These are phyloP conservation scores for Cyprinodon diabolis DNA, from an alignment of 2,797 vertebrate genomes.

Conservation along the genomic window DNA sequence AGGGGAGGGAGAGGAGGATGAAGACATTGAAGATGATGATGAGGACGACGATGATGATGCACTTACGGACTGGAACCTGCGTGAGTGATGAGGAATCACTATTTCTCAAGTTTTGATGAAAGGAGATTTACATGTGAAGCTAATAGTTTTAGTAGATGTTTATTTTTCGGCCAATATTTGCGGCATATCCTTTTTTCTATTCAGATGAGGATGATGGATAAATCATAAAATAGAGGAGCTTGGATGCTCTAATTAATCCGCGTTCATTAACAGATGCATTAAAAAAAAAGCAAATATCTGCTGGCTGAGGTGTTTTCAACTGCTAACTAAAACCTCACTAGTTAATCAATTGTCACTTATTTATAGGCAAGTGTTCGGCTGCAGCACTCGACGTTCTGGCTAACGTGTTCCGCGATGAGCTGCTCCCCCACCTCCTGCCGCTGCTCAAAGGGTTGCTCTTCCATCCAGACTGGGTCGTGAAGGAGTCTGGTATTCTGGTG, in stretches of 20 bases:
- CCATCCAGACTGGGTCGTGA: conserved; percentile 94
- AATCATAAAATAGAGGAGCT: no score
- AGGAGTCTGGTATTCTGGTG: conserved; percentile 95
- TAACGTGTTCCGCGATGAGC: conserved; percentile 93
- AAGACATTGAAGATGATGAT: conserved; percentile 87
- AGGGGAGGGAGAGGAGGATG: conserved; percentile 84
- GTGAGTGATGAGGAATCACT: conserved; percentile 72
- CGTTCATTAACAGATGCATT: no score
- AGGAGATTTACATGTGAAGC: no score
- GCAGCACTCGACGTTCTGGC: conserved; percentile 93
- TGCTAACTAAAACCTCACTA: no score
- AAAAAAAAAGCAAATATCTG: no score
- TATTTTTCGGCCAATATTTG: no score
- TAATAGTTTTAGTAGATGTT: no score
- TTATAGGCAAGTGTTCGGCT: conserved; percentile 91
- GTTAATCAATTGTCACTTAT: neutral
- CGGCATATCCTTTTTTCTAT: no score
- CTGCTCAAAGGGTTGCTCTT: conserved; percentile 93
- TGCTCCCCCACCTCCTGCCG: conserved; percentile 92
- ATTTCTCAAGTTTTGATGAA: no score
- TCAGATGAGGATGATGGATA: no score
- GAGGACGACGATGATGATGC: conserved; percentile 93
- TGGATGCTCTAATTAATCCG: no score
- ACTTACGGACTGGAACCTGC: conserved; percentile 91
- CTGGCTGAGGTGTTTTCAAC: no score